phyloP scores from a whole-genome alignment of 2,888 invertebrate species.

The Serrognathus titanus region DNA sequence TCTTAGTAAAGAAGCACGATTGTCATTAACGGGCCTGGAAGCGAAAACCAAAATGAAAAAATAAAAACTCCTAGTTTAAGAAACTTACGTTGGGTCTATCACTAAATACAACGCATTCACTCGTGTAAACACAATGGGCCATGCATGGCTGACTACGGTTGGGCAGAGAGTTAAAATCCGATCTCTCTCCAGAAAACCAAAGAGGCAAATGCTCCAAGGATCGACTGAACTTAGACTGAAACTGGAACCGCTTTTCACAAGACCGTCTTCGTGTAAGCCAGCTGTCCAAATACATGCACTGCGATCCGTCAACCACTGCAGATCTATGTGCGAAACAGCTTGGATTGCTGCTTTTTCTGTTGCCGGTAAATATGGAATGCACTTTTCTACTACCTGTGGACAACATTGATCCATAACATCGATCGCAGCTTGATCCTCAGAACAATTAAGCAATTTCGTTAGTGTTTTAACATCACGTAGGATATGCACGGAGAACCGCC shows the following conservation, averaged over 20 bases:
- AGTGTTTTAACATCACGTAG: slow-evolving; percentile 88
- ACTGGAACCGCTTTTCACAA: slow-evolving; percentile 53
- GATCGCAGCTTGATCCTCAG: slow-evolving; percentile 71
- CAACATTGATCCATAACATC: slow-evolving; percentile 77
- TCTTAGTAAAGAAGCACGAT: slow-evolving; percentile 88
- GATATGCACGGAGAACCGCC: slow-evolving; percentile 86
- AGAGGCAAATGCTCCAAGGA: slow-evolving; percentile 88
- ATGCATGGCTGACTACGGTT: slow-evolving; percentile 83
- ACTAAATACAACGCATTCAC: slow-evolving; percentile 88
- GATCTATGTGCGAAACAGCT: slow-evolving; percentile 73
- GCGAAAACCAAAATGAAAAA: slow-evolving; percentile 8
- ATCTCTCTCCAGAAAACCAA: slow-evolving; percentile 83
- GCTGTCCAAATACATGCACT: slow-evolving; percentile 86
- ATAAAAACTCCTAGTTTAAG: slow-evolving; percentile 4
- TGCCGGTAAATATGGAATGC: slow-evolving; percentile 79
- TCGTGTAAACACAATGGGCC: slow-evolving; percentile 92
- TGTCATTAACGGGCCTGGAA: slow-evolving; percentile 88
- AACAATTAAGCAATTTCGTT: slow-evolving; percentile 67
- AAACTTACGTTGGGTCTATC: slow-evolving; percentile 87
- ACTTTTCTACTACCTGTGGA: slow-evolving; percentile 71
- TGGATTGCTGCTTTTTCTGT: slow-evolving; percentile 84
- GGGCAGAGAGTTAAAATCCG: slow-evolving; percentile 81
- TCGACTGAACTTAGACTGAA: slow-evolving; percentile 65
- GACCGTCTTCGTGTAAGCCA: slow-evolving; percentile 59
- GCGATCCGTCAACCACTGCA: slow-evolving; percentile 91